These are phyloP conservation scores for Myiozetetes cayanensis DNA, from an alignment of 2,113 vertebrate genomes.

Conservation along the genomic window DNA sequence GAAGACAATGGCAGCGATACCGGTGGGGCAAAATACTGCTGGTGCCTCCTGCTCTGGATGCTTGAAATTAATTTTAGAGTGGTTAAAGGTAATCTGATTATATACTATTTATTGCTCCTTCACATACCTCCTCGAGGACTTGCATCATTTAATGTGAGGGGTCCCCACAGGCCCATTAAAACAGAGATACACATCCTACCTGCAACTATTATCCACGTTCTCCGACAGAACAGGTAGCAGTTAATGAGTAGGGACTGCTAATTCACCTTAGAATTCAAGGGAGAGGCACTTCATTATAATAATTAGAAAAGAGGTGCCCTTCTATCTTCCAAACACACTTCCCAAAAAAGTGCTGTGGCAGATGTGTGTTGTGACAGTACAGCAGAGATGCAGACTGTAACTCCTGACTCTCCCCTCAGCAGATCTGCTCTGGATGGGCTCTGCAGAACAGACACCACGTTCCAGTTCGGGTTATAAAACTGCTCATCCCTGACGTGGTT, in stretches of 20 bases:
- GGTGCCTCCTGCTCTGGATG: not conserved
- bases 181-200: not conserved
- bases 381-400: not conserved
- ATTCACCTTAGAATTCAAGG: not conserved
- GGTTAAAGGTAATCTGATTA: constrained; percentile 1
- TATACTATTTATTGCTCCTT: not conserved
- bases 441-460: not conserved
- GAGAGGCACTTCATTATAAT: not conserved
- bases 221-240: not conserved
- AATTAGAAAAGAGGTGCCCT: constrained; percentile 14
- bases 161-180: constrained; percentile 20
- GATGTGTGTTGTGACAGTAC: not conserved
- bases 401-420: not conserved
- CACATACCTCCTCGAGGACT: not conserved
- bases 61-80: not conserved
- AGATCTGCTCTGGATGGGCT: not conserved
- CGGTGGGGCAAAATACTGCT: not conserved
- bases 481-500: not conserved
- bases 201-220: not conserved
- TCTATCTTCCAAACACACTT: not conserved
- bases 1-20: not conserved
- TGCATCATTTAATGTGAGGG: not conserved
- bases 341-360: not conserved
- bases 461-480: not conserved
- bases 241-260: constrained; percentile 23